Percentiles rank a stretch among this genome's conserved stretches.
These are phyloP conservation scores for Isotomurus palustris DNA, from an alignment of 2,888 invertebrate species.

Conservation along the genomic window DNA sequence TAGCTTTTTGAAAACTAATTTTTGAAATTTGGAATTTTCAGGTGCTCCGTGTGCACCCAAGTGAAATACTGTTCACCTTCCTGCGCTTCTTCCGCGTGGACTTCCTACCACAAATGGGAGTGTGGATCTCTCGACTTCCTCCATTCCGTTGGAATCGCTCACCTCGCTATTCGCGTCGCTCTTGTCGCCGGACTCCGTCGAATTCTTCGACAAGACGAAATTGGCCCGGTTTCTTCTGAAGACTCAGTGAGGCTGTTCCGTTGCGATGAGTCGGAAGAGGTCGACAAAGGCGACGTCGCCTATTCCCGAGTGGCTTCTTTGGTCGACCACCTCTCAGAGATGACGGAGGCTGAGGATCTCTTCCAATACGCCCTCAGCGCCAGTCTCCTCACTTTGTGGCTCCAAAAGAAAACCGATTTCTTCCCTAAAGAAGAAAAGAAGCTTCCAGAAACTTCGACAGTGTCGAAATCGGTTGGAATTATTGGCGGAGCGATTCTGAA, in stretches of 20 bases:
- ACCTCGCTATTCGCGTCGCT: constrained; percentile 68
- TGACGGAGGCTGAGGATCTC: constrained; percentile 61
- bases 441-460: neutral
- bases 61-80: constrained; percentile 64
- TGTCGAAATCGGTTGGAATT: constrained; percentile 56
- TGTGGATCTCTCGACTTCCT: constrained; percentile 64
- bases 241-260: constrained; percentile 23
- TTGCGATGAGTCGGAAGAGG: no score
- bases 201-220: constrained; percentile 18
- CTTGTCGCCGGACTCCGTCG: constrained; percentile 52
- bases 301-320: constrained; percentile 64
- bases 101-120: constrained; percentile 64
- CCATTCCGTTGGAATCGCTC: constrained; percentile 69
- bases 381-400: constrained; percentile 61
- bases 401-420: constrained; percentile 62
- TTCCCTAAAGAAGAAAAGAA: constrained; percentile 51
- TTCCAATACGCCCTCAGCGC: constrained; percentile 69
- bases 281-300: constrained; percentile 47
- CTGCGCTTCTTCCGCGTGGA: constrained; percentile 59
- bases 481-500: constrained; percentile 66
- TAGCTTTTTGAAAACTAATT: constrained; percentile 1
- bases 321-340: constrained; percentile 67
- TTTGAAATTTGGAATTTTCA: constrained; percentile 48
- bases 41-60: constrained; percentile 63
- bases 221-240: constrained; percentile 13